Evolutionary conservation across 2,113 vertebrate genomes (phyloP), one percentile per base, ranked within the genome.

Genomic region (Brienomyrus longianalis): DNA sequence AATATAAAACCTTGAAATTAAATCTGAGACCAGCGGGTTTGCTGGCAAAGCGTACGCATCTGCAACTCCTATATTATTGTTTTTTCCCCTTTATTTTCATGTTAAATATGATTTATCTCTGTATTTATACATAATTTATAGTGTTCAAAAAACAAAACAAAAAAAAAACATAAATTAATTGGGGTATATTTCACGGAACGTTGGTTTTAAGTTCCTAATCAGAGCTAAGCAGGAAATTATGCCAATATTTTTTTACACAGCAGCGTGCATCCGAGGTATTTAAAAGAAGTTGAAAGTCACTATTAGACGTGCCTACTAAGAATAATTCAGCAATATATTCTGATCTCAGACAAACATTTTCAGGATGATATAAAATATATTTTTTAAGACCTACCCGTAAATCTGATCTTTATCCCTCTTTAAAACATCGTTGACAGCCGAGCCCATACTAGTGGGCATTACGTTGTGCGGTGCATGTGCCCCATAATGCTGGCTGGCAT

Each of bases 321-420:
- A 39, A 39, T 39, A 39, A n/a, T 84, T 47, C n/a, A 9, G 21
- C 43, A 47, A 84, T 48, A 84, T 23, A 48, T 35, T 56, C 13
- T 27, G 23, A 56, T 86, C 23, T 35, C 27, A 17, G 15, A 7
- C 23, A 35, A 56, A 51, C 51, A n/a, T 17, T 35, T 52, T 52
- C 27, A 56, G 15, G 39, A 54, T 54, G 50, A 62, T 15, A 86
- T 1, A 95, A 98, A 87, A 87, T n/a, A 56, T 54, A 54, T 13
- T 9, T 91, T 70, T 70, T 4, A 90, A 90, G 91, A 96, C 96
- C 95, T 98, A 99, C 98, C 98, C 98, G 93, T 99, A 99, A 96
- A 99, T 99, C 93, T 98, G 98, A 96, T 99, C 98, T 96, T 99
- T 99, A 97, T 99, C 98, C 96, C 98, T 96, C 96, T 99, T 99